Evolutionary conservation across 1,140 invertebrate species (phyloP), one percentile per base, ranked within the genome.

Genomic region (Drosophila eugracilis): DNA sequence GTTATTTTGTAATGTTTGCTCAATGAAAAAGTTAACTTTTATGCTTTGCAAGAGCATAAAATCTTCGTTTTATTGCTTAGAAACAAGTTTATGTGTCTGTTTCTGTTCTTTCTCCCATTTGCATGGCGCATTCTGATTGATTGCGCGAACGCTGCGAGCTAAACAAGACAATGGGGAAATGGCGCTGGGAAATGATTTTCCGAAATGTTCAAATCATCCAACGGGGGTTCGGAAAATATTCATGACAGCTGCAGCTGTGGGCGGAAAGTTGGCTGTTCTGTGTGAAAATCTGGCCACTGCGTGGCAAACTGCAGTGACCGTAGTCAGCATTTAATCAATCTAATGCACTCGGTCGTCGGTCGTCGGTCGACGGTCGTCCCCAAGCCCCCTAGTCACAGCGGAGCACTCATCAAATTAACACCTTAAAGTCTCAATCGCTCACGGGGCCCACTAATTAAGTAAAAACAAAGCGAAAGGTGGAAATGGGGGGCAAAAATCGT

Each of bases 71-170:
- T 50, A 21, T 55, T 28, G 44, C 24, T 9, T 28, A 17, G 10
- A 28, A 47, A 47, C 14, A 17, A 15, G 44, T 28, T 47, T 10
- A 47, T 47, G 24, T 47, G 26, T 58, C n/a, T 45, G 42, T 26
- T 48, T 44, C 24, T 55, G 48, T 45, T 42, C 15, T 34, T 66
- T 54, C 74, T 54, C 60, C 58, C 30, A 44, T 55, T 50, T 49
- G 52, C 57, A 72, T 37, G 32, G 21, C 60, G 17, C 77, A 74
- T 86, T 86, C 77, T 85, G 81, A 85, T 85, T 86, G 81, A 85
- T 85, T 85, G 60, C 77, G 66, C 74, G 77, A 77, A 42, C 15
- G 34, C 54, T 81, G 83, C 67, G 74, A 44, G 52, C 63, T 26
- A 49, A 52, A 22, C 19, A 57, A 86, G 74, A 88, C 80, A 79